Conservation (phyloP, 2,888 invertebrate species). For the Onthophagus sagittarius region DNA sequence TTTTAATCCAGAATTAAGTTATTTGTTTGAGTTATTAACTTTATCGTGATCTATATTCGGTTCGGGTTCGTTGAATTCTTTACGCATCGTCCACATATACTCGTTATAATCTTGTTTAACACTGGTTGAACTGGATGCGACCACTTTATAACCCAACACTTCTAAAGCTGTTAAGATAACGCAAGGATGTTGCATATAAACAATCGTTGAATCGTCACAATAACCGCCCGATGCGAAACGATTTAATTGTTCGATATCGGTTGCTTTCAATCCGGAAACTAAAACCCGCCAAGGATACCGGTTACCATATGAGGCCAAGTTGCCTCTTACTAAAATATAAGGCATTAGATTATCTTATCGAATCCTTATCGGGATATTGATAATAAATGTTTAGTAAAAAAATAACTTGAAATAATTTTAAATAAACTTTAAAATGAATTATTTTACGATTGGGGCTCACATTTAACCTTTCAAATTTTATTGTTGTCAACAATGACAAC, state of each 20-base stretch:
- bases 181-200: conserved; percentile 83
- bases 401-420: no score
- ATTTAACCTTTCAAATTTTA: no score
- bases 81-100: conserved; percentile 92
- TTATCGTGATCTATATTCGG: conserved; percentile 50
- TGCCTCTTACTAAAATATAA: conserved; percentile 86
- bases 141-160: conserved; percentile 84
- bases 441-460: no score
- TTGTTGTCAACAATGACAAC: no score
- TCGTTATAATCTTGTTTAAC: conserved; percentile 87
- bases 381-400: no score
- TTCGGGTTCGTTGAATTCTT: conserved; percentile 80
- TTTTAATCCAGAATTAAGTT: conserved; percentile 7
- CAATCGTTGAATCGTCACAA: conserved; percentile 80
- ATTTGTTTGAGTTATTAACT: conserved; percentile 22
- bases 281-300: conserved; percentile 84
- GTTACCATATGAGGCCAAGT: conserved; percentile 82
- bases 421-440: no score
- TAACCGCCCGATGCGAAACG: conserved; percentile 81
- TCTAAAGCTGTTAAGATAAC: conserved; percentile 82
- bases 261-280: conserved; percentile 80
- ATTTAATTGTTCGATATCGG: conserved; percentile 78
- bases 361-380: no score
- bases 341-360: conserved; percentile 57
- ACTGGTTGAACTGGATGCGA: conserved; percentile 80